These are phyloP conservation scores for Abrostola tripartita DNA, from an alignment of 2,888 invertebrate species.

Conservation along the genomic window DNA sequence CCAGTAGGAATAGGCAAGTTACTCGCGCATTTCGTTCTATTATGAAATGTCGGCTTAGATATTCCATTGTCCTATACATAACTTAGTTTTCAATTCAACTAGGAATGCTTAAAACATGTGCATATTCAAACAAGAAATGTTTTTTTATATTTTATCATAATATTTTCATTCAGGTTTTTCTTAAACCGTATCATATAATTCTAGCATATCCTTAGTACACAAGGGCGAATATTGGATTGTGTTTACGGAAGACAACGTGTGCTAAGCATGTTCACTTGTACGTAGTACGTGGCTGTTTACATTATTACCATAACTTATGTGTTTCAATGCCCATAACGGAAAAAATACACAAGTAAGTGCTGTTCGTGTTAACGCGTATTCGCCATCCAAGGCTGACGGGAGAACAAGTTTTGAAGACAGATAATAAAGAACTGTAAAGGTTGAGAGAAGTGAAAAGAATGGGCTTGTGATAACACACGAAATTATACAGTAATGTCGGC, in stretches of 20 bases:
- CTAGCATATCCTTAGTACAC: neutral
- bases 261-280: constrained; percentile 15
- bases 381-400: constrained; percentile 15
- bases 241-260: constrained; percentile 6
- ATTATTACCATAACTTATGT: constrained; percentile 21
- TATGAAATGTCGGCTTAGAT: constrained; percentile 20
- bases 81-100: constrained; percentile 9
- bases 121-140: constrained; percentile 7
- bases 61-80: constrained; percentile 20
- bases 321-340: constrained; percentile 32
- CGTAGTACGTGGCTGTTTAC: constrained; percentile 11
- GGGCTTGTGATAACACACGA: constrained; percentile 34
- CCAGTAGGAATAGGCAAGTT: neutral
- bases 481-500: constrained; percentile 45
- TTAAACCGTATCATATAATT: constrained; percentile 3
- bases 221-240: neutral
- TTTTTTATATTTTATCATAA: constrained; percentile 9
- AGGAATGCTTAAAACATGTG: constrained; percentile 12
- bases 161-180: neutral
- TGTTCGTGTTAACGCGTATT: constrained; percentile 9
- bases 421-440: constrained; percentile 30
- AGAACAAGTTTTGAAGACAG: constrained; percentile 22
- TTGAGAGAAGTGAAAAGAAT: constrained; percentile 25
- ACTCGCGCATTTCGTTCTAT: constrained; percentile 7
- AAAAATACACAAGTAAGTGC: constrained; percentile 8